Evolutionary conservation across 2,113 vertebrate species (phyloP), one percentile per base, ranked within the genome.

Genomic region (Tragelaphus scriptus): DNA sequence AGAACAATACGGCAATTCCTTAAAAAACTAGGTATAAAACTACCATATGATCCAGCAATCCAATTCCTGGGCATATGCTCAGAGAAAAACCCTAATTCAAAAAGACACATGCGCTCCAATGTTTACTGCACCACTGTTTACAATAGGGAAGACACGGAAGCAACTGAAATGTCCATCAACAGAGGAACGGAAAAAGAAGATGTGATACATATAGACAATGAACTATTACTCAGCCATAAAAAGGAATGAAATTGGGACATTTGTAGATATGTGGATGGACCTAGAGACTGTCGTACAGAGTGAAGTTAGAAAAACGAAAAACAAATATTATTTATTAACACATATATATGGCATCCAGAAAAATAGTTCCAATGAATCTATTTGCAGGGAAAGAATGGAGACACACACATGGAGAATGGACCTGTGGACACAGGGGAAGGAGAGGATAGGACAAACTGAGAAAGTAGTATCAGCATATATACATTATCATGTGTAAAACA

Each of bases 51-150:
- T 26, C 40, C 71, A 77, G 5, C 23, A 25, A 77, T 44, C 71
- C 0, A 0, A 44, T 12, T 44, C 23, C 71, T 77, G 71, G 71
- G 40, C 71, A 44, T 14, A 77, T 26, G 26, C 40, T 26, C 6
- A 0, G 36, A 77, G 71, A 77, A 44, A 26, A 77, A 7, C 40
- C 36, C 26, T 14, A 44, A 77, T 77, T 77, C 40, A 77, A 26
- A 75, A 75, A 14, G 36, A 26, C 71, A 14, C 40, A 44, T 26
- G 40, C 71, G 25, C 23, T 14, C 36, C 71, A 77, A 26, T 77
- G 71, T 77, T 77, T 44, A 77, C 4, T 26, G 71, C 23, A 44
- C 11, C 40, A 7, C 40, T 26, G 23, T 77, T 77, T 14, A 44
- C 36, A 77, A 12, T 26, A 77, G 71, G 26, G 36, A 44, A 44